Evolutionary conservation across 2,797 vertebrate species (phyloP), one percentile per base, ranked within the genome.

Genomic region (Synanceia verrucosa): DNA sequence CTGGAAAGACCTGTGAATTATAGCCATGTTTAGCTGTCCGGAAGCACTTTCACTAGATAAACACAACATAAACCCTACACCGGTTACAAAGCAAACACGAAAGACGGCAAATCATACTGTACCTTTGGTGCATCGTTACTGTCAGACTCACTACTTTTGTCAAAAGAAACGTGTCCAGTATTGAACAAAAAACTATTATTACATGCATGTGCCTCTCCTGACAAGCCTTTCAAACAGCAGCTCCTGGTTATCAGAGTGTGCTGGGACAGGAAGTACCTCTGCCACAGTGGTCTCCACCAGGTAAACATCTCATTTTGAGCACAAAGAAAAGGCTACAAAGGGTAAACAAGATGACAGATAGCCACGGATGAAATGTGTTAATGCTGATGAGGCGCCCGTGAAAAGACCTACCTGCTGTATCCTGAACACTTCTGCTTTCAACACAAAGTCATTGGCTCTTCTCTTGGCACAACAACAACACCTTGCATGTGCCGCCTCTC

Each of bases 1-100:
- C 62, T 74, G 93, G 71, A 93, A 95, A 86, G 94, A 95, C 95
- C 97, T 98, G 88, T 62, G 87, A 92, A 65, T 65, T 52, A 76
- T 5, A 72, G 26, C 33, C 62, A 41, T 65, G 44, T 72, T 65
- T 28, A 64, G 68, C 29, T 62, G 8, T 65, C 8, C 50, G 36
- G 18, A 21, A 79, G 37, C 58, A 52, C 19, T 29, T 76, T 64
- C 23, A 44, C 24, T 11, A 37, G 48, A 21, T 14, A 47, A 70
- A 55, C 24, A 21, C 6, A 53, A 48, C 23, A 39, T 4, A 48
- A 65, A 57, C 24, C 58, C 29, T 12, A 18, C 37, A 12, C 11
- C 0, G 1, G 5, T 51, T 58, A 44, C 13, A 65, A 73, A 63
- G 44, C 19, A 60, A 53, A 67, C 16, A 16, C 21, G 21, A 7